These are phyloP conservation scores for Drosophila nr. medialis DNA, from an alignment of 2,888 invertebrate species.

Conservation along the genomic window DNA sequence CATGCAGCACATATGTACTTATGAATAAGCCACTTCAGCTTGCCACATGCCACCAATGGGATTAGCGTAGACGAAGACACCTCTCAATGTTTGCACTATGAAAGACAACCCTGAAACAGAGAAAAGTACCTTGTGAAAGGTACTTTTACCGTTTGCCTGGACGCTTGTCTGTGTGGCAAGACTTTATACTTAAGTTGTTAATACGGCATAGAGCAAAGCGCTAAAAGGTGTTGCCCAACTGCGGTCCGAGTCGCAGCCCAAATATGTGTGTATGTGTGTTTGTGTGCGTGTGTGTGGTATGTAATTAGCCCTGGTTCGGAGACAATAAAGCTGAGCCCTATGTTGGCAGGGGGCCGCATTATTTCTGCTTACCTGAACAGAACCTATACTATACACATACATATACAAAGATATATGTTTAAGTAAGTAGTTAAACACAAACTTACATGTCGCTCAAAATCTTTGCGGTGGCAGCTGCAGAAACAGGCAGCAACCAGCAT, in stretches of 20 bases:
- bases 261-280: not conserved
- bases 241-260: constrained; percentile 20
- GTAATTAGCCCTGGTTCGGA: constrained; percentile 46
- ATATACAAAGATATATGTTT: not conserved
- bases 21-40: constrained; percentile 7
- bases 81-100: constrained; percentile 23
- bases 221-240: constrained; percentile 57
- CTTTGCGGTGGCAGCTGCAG: constrained; percentile 35
- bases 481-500: constrained; percentile 5
- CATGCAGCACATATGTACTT: constrained; percentile 29
- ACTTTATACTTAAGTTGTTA: constrained; percentile 51
- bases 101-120: constrained; percentile 16
- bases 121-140: not conserved
- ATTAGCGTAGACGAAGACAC: not conserved
- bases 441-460: constrained; percentile 36
- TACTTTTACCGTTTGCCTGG: constrained; percentile 20
- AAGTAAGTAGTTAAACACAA: constrained; percentile 39
- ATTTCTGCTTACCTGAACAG: constrained; percentile 34
- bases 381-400: not conserved
- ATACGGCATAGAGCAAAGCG: constrained; percentile 21
- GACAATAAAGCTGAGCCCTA: constrained; percentile 14
- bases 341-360: constrained; percentile 29
- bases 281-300: constrained; percentile 2
- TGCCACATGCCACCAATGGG: constrained; percentile 16
- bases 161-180: constrained; percentile 13